These are phyloP conservation scores for Chaitophorus viminalis DNA, from an alignment of 2,888 invertebrate species.

Conservation along the genomic window DNA sequence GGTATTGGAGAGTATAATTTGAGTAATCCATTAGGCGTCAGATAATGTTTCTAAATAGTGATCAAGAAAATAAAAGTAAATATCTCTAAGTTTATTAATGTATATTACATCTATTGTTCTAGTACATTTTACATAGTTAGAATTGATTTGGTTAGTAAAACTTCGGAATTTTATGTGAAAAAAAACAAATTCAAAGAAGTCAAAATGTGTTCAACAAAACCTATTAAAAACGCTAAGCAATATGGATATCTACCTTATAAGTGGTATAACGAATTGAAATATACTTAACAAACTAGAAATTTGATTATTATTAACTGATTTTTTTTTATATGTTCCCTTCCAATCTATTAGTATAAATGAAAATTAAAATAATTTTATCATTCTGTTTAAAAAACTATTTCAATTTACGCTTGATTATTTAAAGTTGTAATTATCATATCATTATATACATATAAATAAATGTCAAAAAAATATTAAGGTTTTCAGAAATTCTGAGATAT, in stretches of 20 bases:
- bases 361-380: too few species aligned
- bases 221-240: too few species aligned
- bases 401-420: too few species aligned
- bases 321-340: background rate
- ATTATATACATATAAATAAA: too few species aligned
- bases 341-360: too few species aligned
- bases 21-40: background rate
- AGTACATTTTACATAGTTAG: constrained; percentile 10
- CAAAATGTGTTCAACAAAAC: background rate
- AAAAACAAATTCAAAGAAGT: constrained; percentile 14
- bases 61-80: constrained; percentile 42
- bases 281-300: background rate
- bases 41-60: background rate
- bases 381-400: too few species aligned
- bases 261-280: too few species aligned
- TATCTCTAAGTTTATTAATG: background rate
- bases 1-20: constrained; percentile 75
- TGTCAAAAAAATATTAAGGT: too few species aligned
- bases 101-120: background rate
- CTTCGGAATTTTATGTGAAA: background rate
- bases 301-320: background rate
- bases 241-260: too few species aligned
- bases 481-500: too few species aligned
- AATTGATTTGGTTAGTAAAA: background rate
- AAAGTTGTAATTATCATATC: too few species aligned